Base-by-base conservation (phyloP, 2,797 vertebrate genomes). In the Staurois parvus region DNA sequence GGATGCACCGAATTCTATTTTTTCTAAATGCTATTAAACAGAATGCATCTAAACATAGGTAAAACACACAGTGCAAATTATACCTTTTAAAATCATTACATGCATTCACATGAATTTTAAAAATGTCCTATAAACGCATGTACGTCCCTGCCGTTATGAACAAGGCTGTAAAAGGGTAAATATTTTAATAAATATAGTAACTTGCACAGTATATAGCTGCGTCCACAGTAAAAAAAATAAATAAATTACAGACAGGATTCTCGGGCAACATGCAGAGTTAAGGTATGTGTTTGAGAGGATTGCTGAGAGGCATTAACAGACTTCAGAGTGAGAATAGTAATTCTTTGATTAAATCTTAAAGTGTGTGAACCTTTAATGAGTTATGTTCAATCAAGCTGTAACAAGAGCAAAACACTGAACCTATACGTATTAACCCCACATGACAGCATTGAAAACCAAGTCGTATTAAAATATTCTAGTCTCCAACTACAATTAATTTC, bases 321-420 rank as follows among this genome's bases (percentile, higher is more conserved):
- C 64, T 69, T 84, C 83, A 79, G 45, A 79, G 68, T 13, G 9
- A 1, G 52, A 84, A 79, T 68, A 45, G 67, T 34, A 56, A 64
- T 78, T 67, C 84, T 79, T 79, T 85, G 76, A 85, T 84, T 84
- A 79, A 84, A 79, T 72, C 79, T 81, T 73, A 81, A 84, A 59
- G 76, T 78, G 68, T 64, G 56, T 45, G 37, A 84, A 79, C 19
- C 76, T 72, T 84, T 79, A 84, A 78, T 72, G 48, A 84, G 32
- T 79, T 77, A 79, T 79, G 83, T 79, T 84, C 72, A 80, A 85
- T 85, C 70, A 80, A 80, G 62, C 40, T 26, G 56, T 56, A 80
- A 80, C 70, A 80, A 75, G 76, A 45, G 83, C 70, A 85, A 85
- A 37, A 85, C 72, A 75, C n/a, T 56, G 29, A 52, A 48, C 52